Evolutionary conservation across 2,888 invertebrate genomes (phyloP).

Genomic region (Cetonia aurata): DNA sequence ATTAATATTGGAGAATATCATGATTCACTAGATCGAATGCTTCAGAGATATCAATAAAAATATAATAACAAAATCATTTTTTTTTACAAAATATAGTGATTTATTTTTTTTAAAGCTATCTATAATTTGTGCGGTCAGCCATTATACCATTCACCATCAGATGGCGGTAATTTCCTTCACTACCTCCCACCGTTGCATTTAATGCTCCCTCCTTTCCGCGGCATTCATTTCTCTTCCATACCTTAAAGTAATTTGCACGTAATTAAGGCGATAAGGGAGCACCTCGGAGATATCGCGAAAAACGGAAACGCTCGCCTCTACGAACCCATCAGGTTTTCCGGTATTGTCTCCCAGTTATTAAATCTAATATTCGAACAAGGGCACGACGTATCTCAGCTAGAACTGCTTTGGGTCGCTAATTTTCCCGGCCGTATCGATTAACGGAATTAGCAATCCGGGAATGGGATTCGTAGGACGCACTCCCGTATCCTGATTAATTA

Average conservation of each 20-base stretch:
- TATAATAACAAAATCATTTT: too few species aligned
- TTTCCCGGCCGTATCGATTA: conserved; percentile 3
- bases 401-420: background rate
- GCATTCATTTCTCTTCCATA: background rate
- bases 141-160: background rate
- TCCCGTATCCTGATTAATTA: background rate
- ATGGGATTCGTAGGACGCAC: too few species aligned
- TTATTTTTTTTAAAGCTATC: too few species aligned
- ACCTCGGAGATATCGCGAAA: background rate
- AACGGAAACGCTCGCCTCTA: background rate
- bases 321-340: background rate
- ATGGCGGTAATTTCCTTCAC: background rate
- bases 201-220: too few species aligned
- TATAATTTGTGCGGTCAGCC: background rate
- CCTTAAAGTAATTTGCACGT: conserved; percentile 2
- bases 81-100: too few species aligned
- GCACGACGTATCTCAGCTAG: background rate
- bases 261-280: background rate
- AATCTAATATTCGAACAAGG: background rate
- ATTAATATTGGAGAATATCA: too few species aligned
- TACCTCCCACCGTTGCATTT: background rate
- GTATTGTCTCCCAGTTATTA: background rate
- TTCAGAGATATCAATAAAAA: too few species aligned
- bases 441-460: background rate
- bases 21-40: too few species aligned